Evolutionary conservation across 2,888 invertebrate genomes (phyloP), one percentile per base, ranked within the genome.

Genomic region (Trachelus iudaicus): DNA sequence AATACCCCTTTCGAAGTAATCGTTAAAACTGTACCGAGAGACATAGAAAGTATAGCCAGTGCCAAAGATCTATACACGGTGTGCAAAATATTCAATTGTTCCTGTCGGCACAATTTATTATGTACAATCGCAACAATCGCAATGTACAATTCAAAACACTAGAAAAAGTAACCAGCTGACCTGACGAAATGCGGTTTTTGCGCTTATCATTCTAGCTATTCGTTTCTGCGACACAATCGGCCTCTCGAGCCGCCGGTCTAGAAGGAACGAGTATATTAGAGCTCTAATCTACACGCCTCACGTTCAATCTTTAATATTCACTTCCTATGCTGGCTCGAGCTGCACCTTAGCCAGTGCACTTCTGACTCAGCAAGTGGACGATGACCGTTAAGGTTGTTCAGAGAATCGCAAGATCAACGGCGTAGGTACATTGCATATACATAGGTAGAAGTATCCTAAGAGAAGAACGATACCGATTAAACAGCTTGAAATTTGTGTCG

Each of bases 181-280:
- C 83, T 79, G 83, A 85, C 85, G 86, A 86, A 84, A 86, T 83
- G 83, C 84, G 85, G 84, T 85, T 84, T 82, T 85, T 81, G 84
- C 81, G 80, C 84, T 86, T 86, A 86, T 87, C 86, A 79, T 75
- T 34, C 75, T 75, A 75, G 79, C 83, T 82, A 85, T 85, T 86
- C 84, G 84, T 85, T 82, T 77, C 76, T 81, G 82, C 83, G 87
- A 84, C 85, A 82, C 83, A 85, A 87, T 86, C 87, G 84, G 81
- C 81, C 76, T 77, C 68, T 35, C 69, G 33, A 31, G 68, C 68
- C 76, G 79, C 74, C 74, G 40, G 73, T 75, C 79, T 69, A 81
- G 78, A 77, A 82, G 79, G 82, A 84, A 87, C 86, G 83, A 84
- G 83, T 87, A 85, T 87, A 87, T 87, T 86, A 86, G 84, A 80